Evolutionary conservation across 2,888 invertebrate genomes (phyloP).

Genomic region (Tipula confusa): DNA sequence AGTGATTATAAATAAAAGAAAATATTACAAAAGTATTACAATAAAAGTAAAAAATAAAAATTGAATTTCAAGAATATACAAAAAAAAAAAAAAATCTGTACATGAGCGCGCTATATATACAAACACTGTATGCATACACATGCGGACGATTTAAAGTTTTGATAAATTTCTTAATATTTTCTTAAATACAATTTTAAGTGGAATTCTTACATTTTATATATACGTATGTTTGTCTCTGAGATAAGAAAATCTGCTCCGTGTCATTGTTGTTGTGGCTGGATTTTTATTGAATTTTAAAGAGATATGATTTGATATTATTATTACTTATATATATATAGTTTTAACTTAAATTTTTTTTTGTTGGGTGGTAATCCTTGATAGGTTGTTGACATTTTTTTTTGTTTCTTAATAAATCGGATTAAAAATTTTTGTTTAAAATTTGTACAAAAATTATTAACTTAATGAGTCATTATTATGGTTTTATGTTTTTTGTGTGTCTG

Average conservation of each 20-base stretch:
- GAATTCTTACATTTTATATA: slow-evolving; percentile 14
- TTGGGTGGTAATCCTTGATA: slow-evolving; percentile 20
- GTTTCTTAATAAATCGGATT: background rate
- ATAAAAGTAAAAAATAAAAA: background rate
- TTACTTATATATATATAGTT: background rate
- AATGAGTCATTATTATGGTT: background rate
- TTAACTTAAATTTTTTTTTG: background rate
- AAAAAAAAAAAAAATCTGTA: background rate
- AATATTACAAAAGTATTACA: background rate
- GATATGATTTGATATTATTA: slow-evolving; percentile 21
- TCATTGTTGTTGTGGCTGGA: background rate
- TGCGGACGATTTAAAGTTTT: slow-evolving; percentile 21
- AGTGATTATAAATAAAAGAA: slow-evolving; percentile 16
- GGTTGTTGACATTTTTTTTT: background rate
- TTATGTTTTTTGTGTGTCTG: too few species aligned
- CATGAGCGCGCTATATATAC: background rate
- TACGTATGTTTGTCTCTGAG: background rate
- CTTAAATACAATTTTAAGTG: slow-evolving; percentile 25
- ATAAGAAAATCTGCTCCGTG: background rate
- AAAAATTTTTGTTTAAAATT: background rate
- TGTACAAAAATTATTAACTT: background rate
- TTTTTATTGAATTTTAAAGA: slow-evolving; percentile 9
- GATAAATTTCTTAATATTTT: slow-evolving; percentile 25
- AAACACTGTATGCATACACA: background rate
- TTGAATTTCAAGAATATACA: background rate